These are phyloP conservation scores for Malachius bipustulatus DNA, from an alignment of 2,888 invertebrate genomes.

Conservation along the genomic window DNA sequence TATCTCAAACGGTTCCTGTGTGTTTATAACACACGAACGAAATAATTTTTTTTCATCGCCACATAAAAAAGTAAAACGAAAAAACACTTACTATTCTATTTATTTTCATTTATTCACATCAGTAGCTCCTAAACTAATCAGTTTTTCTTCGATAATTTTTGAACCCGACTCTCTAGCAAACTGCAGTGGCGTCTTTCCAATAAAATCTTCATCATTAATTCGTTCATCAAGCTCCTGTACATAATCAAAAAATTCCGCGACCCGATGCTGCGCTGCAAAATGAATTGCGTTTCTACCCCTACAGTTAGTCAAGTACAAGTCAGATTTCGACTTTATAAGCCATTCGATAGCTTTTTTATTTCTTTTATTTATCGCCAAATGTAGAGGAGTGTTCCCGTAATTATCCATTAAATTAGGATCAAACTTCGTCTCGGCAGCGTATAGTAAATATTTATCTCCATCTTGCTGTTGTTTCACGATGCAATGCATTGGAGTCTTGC, in stretches of 20 bases:
- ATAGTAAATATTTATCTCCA: background rate
- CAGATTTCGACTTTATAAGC: background rate
- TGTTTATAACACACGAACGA: no score
- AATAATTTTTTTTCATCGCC: no score
- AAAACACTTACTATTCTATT: no score
- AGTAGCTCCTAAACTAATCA: no score
- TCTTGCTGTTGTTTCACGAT: background rate
- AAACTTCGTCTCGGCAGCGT: background rate
- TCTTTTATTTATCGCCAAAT: background rate
- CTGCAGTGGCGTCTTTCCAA: background rate
- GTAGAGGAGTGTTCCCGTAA: background rate
- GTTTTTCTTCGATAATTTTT: no score
- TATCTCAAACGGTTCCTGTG: no score
- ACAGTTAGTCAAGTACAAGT: background rate
- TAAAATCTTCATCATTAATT: background rate
- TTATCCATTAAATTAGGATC: background rate
- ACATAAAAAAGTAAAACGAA: no score
- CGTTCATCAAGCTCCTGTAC: background rate
- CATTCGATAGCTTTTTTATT: background rate
- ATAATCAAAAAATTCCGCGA: background rate
- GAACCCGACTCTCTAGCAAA: background rate
- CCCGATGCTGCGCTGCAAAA: background rate
- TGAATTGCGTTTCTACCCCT: conserved; percentile 1
- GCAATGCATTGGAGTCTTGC: background rate
- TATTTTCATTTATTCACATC: no score